A percentile compares a stretch with the other conserved stretches of the same genome.
Evolutionary conservation across 2,888 invertebrate species (phyloP).

Genomic region (Quadroppia sp.): DNA sequence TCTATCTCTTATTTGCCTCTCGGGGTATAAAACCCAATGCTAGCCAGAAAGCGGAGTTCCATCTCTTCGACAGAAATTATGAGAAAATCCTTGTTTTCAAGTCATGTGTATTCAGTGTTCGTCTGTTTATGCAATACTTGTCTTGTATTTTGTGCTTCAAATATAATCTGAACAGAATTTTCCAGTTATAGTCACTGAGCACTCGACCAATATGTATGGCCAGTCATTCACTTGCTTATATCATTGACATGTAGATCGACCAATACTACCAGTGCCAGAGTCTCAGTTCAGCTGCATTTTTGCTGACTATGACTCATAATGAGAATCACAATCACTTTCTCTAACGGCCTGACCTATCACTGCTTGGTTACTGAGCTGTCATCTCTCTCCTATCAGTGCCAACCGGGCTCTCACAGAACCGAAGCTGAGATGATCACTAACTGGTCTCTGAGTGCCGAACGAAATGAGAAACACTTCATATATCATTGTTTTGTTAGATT

Average conservation of each 20-base stretch:
- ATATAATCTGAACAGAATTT: not conserved
- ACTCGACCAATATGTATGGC: not conserved
- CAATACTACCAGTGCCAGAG: not conserved
- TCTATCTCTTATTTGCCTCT: slow-evolving; percentile 27
- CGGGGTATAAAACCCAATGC: not conserved
- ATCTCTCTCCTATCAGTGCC: not conserved
- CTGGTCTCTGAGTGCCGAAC: not conserved
- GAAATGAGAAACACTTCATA: slow-evolving; percentile 23
- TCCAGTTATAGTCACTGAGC: not conserved
- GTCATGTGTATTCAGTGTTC: slow-evolving; percentile 3
- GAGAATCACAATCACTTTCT: slow-evolving; percentile 9
- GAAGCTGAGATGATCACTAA: slow-evolving; percentile 16
- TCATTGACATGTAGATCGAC: slow-evolving; percentile 25
- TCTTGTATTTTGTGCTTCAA: not conserved
- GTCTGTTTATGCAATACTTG: slow-evolving; percentile 10
- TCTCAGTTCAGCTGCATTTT: not conserved
- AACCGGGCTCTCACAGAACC: not conserved
- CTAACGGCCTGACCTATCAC: not conserved
- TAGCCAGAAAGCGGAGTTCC: not conserved
- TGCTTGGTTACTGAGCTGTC: not conserved
- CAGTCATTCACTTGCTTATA: not conserved
- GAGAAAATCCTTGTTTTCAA: not conserved
- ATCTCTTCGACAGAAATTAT: not conserved
- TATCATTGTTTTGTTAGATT: slow-evolving; percentile 27
- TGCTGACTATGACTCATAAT: slow-evolving; percentile 22